Conservation (phyloP, 2,888 invertebrate species). For the Xylota sylvarum region DNA sequence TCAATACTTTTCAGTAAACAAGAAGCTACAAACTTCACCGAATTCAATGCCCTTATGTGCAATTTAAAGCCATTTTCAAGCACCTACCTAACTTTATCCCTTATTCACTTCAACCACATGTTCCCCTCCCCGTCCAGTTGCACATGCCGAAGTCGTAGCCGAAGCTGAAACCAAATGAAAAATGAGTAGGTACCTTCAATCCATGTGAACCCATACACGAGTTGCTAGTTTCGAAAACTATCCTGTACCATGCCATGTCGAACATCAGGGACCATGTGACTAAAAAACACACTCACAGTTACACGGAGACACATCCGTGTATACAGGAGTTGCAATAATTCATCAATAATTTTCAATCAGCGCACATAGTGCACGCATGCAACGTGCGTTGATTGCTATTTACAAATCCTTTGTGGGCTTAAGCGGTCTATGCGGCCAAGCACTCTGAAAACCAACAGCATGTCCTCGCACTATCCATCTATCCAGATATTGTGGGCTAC, state of each 20-base stretch:
- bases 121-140: neutral
- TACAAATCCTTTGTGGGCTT: conserved; percentile 74
- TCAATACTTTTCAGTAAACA: too few species aligned
- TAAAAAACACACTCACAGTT: neutral
- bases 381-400: conserved; percentile 77
- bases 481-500: conserved; percentile 19
- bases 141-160: too few species aligned
- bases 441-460: conserved; percentile 38
- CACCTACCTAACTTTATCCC: neutral
- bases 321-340: conserved; percentile 58
- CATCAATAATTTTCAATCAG: conserved; percentile 77
- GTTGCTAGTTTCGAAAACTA: conserved; percentile 73
- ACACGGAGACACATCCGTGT: neutral
- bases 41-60: neutral
- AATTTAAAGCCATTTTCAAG: neutral
- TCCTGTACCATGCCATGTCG: conserved; percentile 1
- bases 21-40: neutral
- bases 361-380: conserved; percentile 68
- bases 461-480: conserved; percentile 39
- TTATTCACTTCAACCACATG: neutral
- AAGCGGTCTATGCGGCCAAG: conserved; percentile 63
- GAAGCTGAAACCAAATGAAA: conserved; percentile 13
- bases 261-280: conserved; percentile 32
- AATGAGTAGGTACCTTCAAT: neutral
- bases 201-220: conserved; percentile 10